Conservation (phyloP, 2,113 vertebrate genomes). For the Hyperoodon ampullatus region DNA sequence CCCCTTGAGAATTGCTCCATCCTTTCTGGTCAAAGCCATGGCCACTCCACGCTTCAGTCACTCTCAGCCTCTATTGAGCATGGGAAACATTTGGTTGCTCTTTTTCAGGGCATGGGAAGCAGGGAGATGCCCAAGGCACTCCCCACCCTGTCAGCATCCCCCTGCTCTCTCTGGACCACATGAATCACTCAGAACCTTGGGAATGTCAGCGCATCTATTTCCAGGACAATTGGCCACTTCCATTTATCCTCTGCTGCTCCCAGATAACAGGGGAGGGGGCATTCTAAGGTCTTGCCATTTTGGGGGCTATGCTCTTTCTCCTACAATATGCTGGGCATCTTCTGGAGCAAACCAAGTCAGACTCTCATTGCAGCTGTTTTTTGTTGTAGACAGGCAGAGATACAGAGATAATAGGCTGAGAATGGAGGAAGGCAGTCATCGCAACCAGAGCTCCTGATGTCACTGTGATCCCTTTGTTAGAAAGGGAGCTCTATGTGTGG, state of each 20-base stretch:
- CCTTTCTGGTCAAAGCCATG: not conserved
- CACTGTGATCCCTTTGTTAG: not conserved
- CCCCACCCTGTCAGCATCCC: not conserved
- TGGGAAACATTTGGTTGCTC: not conserved
- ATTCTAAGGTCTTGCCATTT: not conserved
- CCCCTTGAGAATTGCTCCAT: not conserved
- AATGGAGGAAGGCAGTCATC: not conserved
- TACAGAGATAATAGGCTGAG: not conserved
- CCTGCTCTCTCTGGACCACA: not conserved
- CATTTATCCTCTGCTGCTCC: not conserved
- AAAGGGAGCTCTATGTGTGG: fast-evolving
- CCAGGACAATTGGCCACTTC: not conserved
- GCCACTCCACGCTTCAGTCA: not conserved
- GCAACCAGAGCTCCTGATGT: fast-evolving
- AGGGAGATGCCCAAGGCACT: not conserved
- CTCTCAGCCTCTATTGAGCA: not conserved
- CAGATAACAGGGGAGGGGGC: not conserved
- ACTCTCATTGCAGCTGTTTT: not conserved
- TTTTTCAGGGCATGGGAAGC: not conserved
- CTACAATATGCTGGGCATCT: not conserved
- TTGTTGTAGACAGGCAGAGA: not conserved
- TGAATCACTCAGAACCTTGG: not conserved
- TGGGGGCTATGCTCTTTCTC: not conserved
- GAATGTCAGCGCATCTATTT: not conserved
- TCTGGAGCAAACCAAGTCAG: not conserved